Evolutionary conservation across 2,888 invertebrate species (phyloP).

Genomic region (Caenorhabditis sulstoni): DNA sequence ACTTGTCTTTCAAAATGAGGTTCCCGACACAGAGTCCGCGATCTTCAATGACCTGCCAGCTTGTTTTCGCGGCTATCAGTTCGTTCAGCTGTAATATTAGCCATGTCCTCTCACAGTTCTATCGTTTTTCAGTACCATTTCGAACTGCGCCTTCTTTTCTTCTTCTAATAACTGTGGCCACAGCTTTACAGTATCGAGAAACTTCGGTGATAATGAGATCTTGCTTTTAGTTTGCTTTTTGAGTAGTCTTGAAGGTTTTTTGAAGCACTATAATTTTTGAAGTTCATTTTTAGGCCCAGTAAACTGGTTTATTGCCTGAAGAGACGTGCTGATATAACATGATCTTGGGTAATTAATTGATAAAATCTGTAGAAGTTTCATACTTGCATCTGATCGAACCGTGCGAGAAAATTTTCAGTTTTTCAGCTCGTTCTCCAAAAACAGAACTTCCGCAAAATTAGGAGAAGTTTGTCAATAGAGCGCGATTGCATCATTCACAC

Average conservation of each 20-base stretch:
- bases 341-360: not conserved
- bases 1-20: slow-evolving; percentile 5
- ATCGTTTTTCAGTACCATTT: slow-evolving; percentile 13
- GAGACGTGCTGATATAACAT: slow-evolving; percentile 7
- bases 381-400: not conserved
- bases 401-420: not conserved
- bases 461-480: slow-evolving; percentile 15
- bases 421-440: not conserved
- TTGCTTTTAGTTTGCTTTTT: slow-evolving; percentile 37
- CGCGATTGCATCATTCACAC: slow-evolving; percentile 23
- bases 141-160: slow-evolving; percentile 22
- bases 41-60: slow-evolving; percentile 43
- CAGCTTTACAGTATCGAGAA: slow-evolving; percentile 24
- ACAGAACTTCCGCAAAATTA: not conserved
- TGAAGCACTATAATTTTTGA: not conserved
- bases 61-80: slow-evolving; percentile 11
- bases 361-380: slow-evolving; percentile 9
- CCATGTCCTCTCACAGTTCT: not conserved
- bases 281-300: not conserved
- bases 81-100: slow-evolving; percentile 28
- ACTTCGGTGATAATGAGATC: slow-evolving; percentile 37
- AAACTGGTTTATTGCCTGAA: slow-evolving; percentile 4
- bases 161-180: slow-evolving; percentile 43
- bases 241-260: slow-evolving; percentile 8
- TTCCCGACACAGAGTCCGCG: slow-evolving; percentile 43